Conservation (phyloP, 2,113 vertebrate species). For the Colinus virginianus region DNA sequence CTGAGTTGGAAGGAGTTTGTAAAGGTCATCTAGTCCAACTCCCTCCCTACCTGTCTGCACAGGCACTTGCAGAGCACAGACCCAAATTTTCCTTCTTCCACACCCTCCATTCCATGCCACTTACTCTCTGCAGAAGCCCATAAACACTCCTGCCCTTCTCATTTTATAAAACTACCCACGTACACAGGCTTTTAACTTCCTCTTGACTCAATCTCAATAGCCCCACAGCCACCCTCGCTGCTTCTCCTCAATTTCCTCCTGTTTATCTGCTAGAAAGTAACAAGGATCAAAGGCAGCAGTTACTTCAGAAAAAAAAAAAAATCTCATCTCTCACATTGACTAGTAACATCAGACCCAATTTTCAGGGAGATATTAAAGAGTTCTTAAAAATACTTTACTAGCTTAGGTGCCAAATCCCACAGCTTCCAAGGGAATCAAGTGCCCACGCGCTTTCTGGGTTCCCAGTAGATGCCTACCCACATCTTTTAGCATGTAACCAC, state of each 20-base stretch:
- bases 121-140: neutral
- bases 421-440: slow-evolving; percentile 37
- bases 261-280: slow-evolving; percentile 36
- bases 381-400: slow-evolving; percentile 40
- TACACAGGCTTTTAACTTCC: slow-evolving; percentile 20
- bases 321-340: neutral
- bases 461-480: slow-evolving; percentile 47
- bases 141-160: neutral
- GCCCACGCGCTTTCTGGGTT: slow-evolving; percentile 40
- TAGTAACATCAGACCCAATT: slow-evolving; percentile 11
- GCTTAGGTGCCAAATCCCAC: slow-evolving; percentile 62
- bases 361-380: slow-evolving; percentile 20
- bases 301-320: neutral
- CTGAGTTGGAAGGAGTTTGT: too few species aligned
- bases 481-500: neutral
- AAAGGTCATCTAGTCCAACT: too few species aligned
- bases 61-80: neutral
- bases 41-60: slow-evolving; percentile 6
- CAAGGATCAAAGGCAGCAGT: slow-evolving; percentile 19
- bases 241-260: neutral
- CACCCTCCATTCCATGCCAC: slow-evolving; percentile 14
- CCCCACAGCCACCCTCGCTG: slow-evolving; percentile 11
- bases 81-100: slow-evolving; percentile 10
- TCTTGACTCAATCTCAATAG: neutral
- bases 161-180: neutral